Conservation (phyloP, 2,113 vertebrate genomes). For the Hippocampus guttulatus region DNA sequence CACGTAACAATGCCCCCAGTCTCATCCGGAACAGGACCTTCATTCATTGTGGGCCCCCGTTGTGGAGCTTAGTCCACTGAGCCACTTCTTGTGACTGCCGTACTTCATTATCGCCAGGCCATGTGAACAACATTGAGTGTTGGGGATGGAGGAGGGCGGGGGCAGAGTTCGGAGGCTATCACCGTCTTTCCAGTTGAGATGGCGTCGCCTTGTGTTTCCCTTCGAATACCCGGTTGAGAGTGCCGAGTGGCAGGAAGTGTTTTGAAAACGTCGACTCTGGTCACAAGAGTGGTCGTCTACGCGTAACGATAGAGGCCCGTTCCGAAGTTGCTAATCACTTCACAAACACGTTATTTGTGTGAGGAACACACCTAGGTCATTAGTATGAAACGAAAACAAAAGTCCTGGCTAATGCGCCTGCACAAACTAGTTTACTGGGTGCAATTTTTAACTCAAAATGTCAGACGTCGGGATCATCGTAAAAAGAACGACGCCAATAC, state of each 20-base stretch:
- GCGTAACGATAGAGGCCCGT: not conserved
- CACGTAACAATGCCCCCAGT: slow-evolving; percentile 65
- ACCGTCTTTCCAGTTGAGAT: slow-evolving; percentile 19
- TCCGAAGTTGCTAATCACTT: not conserved
- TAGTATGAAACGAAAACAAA: no score
- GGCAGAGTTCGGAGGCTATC: slow-evolving; percentile 2
- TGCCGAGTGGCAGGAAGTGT: slow-evolving; percentile 27
- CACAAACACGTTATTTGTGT: no score
- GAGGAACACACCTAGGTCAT: no score
- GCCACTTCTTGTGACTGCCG: slow-evolving; percentile 70
- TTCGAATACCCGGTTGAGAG: slow-evolving; percentile 19
- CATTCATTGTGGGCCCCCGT: slow-evolving; percentile 63
- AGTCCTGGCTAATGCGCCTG: no score
- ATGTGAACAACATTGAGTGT: slow-evolving; percentile 28
- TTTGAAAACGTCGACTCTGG: slow-evolving; percentile 7
- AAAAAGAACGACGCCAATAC: no score
- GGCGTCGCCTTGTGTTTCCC: slow-evolving; percentile 19
- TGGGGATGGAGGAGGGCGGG: slow-evolving; percentile 12
- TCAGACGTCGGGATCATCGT: no score
- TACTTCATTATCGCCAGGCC: slow-evolving; percentile 51
- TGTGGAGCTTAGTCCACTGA: slow-evolving; percentile 63
- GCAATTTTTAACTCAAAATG: no score
- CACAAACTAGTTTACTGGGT: no score
- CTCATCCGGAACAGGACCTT: slow-evolving; percentile 61
- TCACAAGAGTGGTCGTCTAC: not conserved